These are phyloP conservation scores for Botrylloides violaceus DNA, from an alignment of 23 tunicate species.

Conservation along the genomic window DNA sequence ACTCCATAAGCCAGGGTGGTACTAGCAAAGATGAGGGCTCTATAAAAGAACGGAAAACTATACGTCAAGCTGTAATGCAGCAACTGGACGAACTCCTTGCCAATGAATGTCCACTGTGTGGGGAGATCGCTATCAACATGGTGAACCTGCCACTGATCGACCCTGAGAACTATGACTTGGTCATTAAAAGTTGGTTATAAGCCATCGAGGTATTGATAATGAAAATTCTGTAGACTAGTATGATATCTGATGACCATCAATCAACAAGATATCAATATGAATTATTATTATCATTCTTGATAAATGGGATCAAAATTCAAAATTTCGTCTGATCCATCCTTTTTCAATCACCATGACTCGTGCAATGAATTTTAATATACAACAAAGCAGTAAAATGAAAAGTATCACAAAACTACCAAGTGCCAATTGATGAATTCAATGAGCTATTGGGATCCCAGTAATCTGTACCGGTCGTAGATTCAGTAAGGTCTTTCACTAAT, in stretches of 20 bases:
- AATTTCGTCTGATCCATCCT: too few relatives aligned
- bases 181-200: constrained; percentile 10
- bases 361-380: too few relatives aligned
- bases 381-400: too few relatives aligned
- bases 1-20: constrained; percentile 11
- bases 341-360: too few relatives aligned
- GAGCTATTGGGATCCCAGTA: constrained; percentile 14
- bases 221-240: too few relatives aligned
- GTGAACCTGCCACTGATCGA: constrained; percentile 49
- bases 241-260: too few relatives aligned
- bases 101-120: constrained; percentile 69
- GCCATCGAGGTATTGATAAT: neutral
- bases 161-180: constrained; percentile 8
- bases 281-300: neutral
- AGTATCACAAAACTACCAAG: constrained; percentile 25
- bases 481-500: constrained; percentile 14
- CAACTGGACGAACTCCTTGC: constrained; percentile 68
- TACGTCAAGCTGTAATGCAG: constrained; percentile 30
- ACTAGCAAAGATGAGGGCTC: neutral
- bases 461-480: neutral
- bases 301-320: neutral
- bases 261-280: too few relatives aligned
- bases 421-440: constrained; percentile 6
- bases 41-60: constrained; percentile 11
- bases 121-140: constrained; percentile 55